phyloP scores from a whole-genome alignment of 2,797 vertebrate genomes.

The Gymnoscopelus microlampas region DNA sequence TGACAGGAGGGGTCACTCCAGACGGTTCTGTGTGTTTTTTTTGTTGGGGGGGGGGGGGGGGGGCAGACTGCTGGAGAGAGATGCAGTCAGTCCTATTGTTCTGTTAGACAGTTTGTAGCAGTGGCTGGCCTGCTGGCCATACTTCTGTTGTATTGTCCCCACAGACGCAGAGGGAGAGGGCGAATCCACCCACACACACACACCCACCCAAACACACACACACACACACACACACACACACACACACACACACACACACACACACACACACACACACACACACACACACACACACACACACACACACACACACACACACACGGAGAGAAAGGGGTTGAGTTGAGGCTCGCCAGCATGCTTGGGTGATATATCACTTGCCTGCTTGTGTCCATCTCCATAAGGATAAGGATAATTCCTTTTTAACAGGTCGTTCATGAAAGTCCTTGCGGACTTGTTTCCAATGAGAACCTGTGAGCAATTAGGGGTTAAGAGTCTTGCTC shows the following conservation, averaged over 20 bases:
- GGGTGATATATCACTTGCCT: slow-evolving; percentile 36
- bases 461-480: too few relatives aligned
- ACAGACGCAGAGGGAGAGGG: slow-evolving; percentile 14
- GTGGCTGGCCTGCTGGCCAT: slow-evolving; percentile 29
- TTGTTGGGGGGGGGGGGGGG: not conserved
- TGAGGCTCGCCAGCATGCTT: slow-evolving; percentile 49
- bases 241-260: slow-evolving; percentile 23
- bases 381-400: slow-evolving; percentile 41
- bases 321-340: slow-evolving; percentile 40
- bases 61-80: slow-evolving; percentile 43
- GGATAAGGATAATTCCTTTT: too few relatives aligned
- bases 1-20: slow-evolving; percentile 26
- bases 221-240: slow-evolving; percentile 23
- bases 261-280: slow-evolving; percentile 23
- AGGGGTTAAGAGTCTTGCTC: too few relatives aligned
- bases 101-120: slow-evolving; percentile 50
- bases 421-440: too few relatives aligned
- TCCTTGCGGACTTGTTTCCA: too few relatives aligned
- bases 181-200: slow-evolving; percentile 20
- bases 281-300: slow-evolving; percentile 32
- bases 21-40: slow-evolving; percentile 21
- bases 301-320: not conserved
- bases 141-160: slow-evolving; percentile 57
- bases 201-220: slow-evolving; percentile 9
- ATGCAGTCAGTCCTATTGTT: slow-evolving; percentile 55